Evolutionary conservation across 2,113 vertebrate species (phyloP).

Genomic region (Cichladusa arquata): DNA sequence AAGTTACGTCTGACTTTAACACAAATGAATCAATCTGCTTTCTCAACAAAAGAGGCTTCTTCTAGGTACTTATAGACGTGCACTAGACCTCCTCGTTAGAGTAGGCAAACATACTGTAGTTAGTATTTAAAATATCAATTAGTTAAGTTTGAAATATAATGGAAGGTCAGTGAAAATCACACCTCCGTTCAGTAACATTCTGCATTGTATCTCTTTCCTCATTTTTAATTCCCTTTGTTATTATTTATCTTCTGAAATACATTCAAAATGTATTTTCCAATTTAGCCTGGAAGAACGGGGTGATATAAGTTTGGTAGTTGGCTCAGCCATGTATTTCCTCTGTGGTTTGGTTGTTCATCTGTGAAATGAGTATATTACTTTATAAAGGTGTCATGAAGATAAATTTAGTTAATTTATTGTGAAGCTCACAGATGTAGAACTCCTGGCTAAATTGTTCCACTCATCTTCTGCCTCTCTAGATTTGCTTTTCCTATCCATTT

Average conservation of each 20-base stretch:
- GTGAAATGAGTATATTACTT: not conserved
- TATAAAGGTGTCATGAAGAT: not conserved
- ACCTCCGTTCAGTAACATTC: not conserved
- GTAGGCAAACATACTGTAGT: not conserved
- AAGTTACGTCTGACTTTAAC: not conserved
- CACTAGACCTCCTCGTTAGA: not conserved
- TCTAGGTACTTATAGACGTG: not conserved
- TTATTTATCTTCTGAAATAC: not conserved
- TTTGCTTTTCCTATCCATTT: not conserved
- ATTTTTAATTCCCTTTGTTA: not conserved
- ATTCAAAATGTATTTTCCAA: not conserved
- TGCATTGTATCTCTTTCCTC: not conserved
- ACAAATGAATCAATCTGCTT: not conserved
- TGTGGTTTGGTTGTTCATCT: not conserved
- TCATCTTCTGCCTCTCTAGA: not conserved
- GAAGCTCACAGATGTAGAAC: not conserved
- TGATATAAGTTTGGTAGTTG: not conserved
- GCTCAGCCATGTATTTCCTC: not conserved
- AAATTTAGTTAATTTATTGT: not conserved
- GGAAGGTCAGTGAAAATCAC: not conserved
- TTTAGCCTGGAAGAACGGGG: not conserved
- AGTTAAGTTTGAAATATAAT: not conserved
- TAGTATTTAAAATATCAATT: not conserved
- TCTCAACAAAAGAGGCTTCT: not conserved
- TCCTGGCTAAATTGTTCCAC: not conserved